These are phyloP conservation scores for Hemitrygon akajei DNA, from an alignment of 2,797 vertebrate genomes.

Conservation along the genomic window DNA sequence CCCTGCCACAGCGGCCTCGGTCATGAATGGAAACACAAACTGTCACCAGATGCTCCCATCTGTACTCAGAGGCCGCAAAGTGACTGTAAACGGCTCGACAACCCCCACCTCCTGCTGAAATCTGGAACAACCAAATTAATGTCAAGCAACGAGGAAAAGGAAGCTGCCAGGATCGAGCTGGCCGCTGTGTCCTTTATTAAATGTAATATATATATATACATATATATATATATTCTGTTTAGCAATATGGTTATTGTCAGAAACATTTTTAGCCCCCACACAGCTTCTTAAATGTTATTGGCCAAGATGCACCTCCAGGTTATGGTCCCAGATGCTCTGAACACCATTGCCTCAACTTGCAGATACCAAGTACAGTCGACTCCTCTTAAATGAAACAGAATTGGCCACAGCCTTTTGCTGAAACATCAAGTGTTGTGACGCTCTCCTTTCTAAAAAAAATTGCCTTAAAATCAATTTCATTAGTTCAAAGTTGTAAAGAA, in stretches of 20 bases:
- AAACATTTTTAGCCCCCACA: slow-evolving; percentile 49
- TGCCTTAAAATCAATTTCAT: slow-evolving; percentile 17
- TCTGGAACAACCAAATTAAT: not conserved
- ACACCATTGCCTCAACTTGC: not conserved
- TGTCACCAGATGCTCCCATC: slow-evolving; percentile 54
- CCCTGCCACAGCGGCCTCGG: slow-evolving; percentile 43
- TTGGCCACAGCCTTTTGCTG: not conserved
- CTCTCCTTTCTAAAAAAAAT: not conserved
- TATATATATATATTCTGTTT: slow-evolving; percentile 52
- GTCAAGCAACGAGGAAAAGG: not conserved
- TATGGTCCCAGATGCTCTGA: not conserved
- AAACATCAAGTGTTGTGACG: not conserved
- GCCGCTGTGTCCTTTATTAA: slow-evolving; percentile 15
- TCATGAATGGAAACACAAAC: slow-evolving; percentile 55
- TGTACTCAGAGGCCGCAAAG: slow-evolving; percentile 65
- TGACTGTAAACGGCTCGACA: slow-evolving; percentile 73
- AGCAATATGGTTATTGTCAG: slow-evolving; percentile 43
- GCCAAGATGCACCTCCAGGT: slow-evolving; percentile 34
- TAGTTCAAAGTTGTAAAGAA: not conserved
- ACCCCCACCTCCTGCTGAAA: slow-evolving; percentile 55
- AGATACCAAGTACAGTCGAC: slow-evolving; percentile 14
- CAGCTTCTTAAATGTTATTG: slow-evolving; percentile 58
- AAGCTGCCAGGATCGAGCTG: not conserved
- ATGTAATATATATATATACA: slow-evolving; percentile 57
- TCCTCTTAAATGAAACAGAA: not conserved